A percentile compares a stretch with the other conserved stretches of the same genome.
These are phyloP conservation scores for Macroglossus sobrinus DNA, from an alignment of 2,113 vertebrate species.

Conservation along the genomic window DNA sequence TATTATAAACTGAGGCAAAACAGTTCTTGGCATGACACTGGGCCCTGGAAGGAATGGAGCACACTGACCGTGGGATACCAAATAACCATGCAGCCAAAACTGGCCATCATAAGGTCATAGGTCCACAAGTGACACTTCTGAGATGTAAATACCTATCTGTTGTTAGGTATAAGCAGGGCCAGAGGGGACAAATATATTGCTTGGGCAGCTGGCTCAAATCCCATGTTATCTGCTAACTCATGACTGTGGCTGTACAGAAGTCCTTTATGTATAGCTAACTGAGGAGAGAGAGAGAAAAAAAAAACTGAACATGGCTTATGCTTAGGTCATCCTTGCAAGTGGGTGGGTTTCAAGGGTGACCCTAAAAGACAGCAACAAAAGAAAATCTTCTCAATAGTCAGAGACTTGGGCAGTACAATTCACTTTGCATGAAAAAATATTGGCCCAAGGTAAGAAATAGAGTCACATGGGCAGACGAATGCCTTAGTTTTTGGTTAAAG, in stretches of 20 bases:
- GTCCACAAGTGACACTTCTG: neutral
- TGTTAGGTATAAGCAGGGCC: neutral
- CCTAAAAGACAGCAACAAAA: neutral
- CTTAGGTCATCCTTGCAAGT: neutral
- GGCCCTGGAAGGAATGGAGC: neutral
- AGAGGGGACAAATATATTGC: neutral
- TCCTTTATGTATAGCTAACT: neutral
- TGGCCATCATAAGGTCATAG: neutral
- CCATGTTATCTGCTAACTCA: neutral
- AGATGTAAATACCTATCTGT: neutral
- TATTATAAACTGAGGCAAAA: neutral
- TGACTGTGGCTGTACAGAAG: neutral
- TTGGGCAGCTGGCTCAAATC: neutral
- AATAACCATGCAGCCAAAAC: neutral
- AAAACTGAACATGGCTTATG: neutral
- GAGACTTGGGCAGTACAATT: neutral
- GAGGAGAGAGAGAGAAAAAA: neutral
- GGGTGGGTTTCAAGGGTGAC: neutral
- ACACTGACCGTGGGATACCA: neutral
- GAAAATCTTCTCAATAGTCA: neutral
- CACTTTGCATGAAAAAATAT: neutral
- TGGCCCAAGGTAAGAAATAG: neutral
- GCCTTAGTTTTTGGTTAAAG: neutral
- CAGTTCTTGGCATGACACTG: neutral
- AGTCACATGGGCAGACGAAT: neutral